phyloP scores from a whole-genome alignment of 2,888 invertebrate genomes.

The Ophraella communa region DNA sequence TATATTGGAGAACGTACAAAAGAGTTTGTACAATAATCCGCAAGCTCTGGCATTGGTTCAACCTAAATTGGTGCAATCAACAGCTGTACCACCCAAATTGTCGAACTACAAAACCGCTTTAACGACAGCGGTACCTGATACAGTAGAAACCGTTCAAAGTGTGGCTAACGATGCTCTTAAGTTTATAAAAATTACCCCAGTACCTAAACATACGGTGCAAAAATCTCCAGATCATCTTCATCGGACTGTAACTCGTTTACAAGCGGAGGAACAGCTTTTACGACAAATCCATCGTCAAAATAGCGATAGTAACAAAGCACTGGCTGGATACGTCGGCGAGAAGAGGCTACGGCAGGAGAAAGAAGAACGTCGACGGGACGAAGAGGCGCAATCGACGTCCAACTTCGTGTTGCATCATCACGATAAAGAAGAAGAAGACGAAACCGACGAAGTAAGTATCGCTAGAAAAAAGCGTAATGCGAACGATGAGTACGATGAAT shows the following conservation, averaged over 20 bases:
- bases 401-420: constrained; percentile 29
- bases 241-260: constrained; percentile 25
- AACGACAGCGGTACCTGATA: constrained; percentile 1
- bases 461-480: neutral
- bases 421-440: constrained; percentile 23
- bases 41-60: constrained; percentile 27
- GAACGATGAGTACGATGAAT: constrained; percentile 16
- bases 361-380: neutral
- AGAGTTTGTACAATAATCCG: constrained; percentile 19
- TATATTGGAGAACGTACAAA: constrained; percentile 37
- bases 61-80: neutral
- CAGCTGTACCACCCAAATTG: neutral
- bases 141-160: neutral
- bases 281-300: constrained; percentile 34
- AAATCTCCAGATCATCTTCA: constrained; percentile 41
- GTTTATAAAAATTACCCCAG: constrained; percentile 1
- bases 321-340: neutral
- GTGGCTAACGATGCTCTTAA: neutral
- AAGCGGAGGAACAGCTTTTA: constrained; percentile 28
- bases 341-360: constrained; percentile 8
- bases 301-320: constrained; percentile 9
- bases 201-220: constrained; percentile 12
- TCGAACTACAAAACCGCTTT: constrained; percentile 5
- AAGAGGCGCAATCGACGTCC: constrained; percentile 22
- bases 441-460: constrained; percentile 39